Base-by-base conservation (phyloP, 2,888 invertebrate species). In the Lapara coniferarum region DNA sequence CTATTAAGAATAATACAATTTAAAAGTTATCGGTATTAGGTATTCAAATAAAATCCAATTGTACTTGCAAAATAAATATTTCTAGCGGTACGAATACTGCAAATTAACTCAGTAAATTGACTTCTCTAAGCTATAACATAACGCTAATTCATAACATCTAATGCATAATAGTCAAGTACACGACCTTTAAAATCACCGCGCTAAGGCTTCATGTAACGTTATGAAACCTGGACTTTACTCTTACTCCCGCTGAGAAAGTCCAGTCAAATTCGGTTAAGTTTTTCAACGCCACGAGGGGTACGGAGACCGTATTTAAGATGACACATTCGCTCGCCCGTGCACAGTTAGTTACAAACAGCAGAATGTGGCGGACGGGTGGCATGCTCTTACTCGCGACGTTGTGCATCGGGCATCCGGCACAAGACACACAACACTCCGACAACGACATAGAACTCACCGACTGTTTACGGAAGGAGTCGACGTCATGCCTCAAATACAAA, bases 401-500 rank as follows among this genome's bases (percentile, higher is more conserved):
- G 77, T 94, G 95, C 77, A 84, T 92, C 83, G 96, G 96, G 78
- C 94, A 96, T 78, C 97, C 97, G 81, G 96, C 97, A 66, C 95
- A 95, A 90, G 96, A 97, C 80, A 95, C 96, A 71, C 93, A 94
- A 73, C 95, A 96, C 80, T 94, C 95, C 67, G 97, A 97, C 80
- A 97, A 96, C 84, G 97, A 97, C 80, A 95, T 97, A 72, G 96
- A 97, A 93, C 94, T 96, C 81, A 96, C 96, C 85, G 97, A 97
- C 82, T 97, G 97, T 85, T 90, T 97, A 74, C 95, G 96, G 81
- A 97, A 97, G 89, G 97, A 97, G 84, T 97, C 97, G 46, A 96
- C 97, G 77, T 96, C 96, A 88, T 97, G 97, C 88, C 95, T 97
- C 81, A 97, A 97, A 89, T 97, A 97, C 94, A 97, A 97, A 87